Evolutionary conservation across 2,888 invertebrate species (phyloP).

Genomic region (Vesta saturnalis): DNA sequence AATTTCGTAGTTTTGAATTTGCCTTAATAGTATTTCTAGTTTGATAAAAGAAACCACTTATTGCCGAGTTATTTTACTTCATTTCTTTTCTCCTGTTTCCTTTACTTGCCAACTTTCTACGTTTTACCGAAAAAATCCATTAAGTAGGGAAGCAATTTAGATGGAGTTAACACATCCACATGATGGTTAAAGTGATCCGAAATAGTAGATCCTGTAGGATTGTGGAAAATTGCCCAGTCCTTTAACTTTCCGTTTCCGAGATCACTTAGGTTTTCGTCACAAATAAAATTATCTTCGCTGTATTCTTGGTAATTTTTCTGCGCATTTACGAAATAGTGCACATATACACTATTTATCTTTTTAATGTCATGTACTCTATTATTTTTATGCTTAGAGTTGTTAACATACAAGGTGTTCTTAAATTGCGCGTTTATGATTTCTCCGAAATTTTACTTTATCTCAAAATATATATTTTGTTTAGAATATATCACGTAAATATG

Average conservation of each 20-base stretch:
- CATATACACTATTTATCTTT: no score
- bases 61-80: conserved; percentile 50
- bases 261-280: conserved; percentile 13
- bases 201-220: conserved; percentile 43
- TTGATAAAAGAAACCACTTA: conserved; percentile 15
- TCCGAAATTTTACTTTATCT: no score
- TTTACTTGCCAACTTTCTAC: conserved; percentile 40
- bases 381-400: no score
- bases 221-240: conserved; percentile 38
- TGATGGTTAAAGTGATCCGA: conserved; percentile 50
- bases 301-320: neutral
- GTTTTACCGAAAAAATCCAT: conserved; percentile 56
- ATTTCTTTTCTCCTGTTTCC: conserved; percentile 42
- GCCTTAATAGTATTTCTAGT: conserved; percentile 7
- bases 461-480: no score
- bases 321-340: no score
- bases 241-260: conserved; percentile 42
- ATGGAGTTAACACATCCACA: conserved; percentile 61
- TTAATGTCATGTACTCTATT: no score
- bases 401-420: no score
- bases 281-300: conserved; percentile 14
- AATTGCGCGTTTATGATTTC: no score
- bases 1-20: conserved; percentile 5
- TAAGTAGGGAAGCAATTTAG: conserved; percentile 61
- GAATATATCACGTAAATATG: no score